phyloP scores from a whole-genome alignment of 2,888 invertebrate genomes.

The Abrostola tripartita region DNA sequence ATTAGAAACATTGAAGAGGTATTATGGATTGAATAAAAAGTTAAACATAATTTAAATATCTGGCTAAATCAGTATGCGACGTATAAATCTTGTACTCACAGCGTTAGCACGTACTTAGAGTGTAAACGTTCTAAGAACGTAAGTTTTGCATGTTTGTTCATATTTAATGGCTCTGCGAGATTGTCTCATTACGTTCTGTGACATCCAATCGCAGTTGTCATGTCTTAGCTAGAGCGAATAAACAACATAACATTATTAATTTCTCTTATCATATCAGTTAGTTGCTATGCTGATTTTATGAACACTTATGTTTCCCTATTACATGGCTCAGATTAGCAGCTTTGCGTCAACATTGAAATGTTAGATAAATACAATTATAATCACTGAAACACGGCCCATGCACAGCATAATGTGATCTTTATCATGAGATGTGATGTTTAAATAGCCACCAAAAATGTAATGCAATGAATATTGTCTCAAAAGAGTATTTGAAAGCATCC shows the following conservation, averaged over 20 bases:
- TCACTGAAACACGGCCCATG: too few relatives aligned
- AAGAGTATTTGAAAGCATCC: too few relatives aligned
- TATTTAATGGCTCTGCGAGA: conserved; percentile 42
- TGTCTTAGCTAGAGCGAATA: conserved; percentile 28
- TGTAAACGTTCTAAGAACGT: conserved; percentile 10
- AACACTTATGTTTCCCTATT: neutral
- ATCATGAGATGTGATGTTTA: too few relatives aligned
- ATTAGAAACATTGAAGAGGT: too few relatives aligned
- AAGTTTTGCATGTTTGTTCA: conserved; percentile 23
- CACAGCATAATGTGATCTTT: too few relatives aligned
- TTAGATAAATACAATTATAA: conserved; percentile 4
- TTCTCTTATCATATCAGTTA: conserved; percentile 2
- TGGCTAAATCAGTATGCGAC: neutral
- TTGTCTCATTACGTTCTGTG: conserved; percentile 25
- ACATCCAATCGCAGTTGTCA: conserved; percentile 18
- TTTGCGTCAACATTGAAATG: conserved; percentile 21
- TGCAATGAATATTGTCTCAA: too few relatives aligned
- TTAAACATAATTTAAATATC: too few relatives aligned
- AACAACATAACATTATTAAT: conserved; percentile 3
- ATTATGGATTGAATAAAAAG: too few relatives aligned
- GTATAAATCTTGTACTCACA: neutral
- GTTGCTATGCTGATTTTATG: conserved; percentile 1
- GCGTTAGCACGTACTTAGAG: conserved; percentile 2
- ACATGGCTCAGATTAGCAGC: neutral
- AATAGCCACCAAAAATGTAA: too few relatives aligned